Conservation (phyloP, 2,113 vertebrate species). For the Halichoerus grypus region DNA sequence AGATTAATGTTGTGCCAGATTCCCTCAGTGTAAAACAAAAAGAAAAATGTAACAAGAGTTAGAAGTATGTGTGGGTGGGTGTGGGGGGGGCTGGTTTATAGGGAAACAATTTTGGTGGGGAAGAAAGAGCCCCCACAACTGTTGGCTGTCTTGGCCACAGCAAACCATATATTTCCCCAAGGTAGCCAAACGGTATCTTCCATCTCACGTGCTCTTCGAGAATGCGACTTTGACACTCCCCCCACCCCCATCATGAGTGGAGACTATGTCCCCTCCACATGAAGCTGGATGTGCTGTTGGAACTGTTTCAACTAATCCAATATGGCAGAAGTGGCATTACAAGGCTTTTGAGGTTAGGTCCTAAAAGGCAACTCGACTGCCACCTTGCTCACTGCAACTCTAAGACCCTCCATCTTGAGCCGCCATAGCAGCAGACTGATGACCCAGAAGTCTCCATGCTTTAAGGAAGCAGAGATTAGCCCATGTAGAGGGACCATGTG, state of each 20-base stretch:
- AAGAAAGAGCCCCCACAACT: slow-evolving; percentile 1
- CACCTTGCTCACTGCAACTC: not conserved
- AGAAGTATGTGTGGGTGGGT: not conserved
- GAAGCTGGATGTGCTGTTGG: not conserved
- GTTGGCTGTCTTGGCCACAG: not conserved
- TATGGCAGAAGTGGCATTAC: not conserved
- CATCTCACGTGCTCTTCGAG: not conserved
- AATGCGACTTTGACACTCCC: not conserved
- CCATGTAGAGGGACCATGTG: not conserved
- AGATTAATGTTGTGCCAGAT: not conserved
- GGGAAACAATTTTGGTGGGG: not conserved
- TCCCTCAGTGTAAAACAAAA: slow-evolving; percentile 53
- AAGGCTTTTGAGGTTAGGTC: not conserved
- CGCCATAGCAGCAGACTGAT: not conserved
- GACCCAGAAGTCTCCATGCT: not conserved
- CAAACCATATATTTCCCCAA: not conserved
- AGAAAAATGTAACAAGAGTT: slow-evolving; percentile 16
- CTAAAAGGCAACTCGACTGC: not conserved
- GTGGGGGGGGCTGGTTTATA: not conserved
- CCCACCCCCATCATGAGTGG: not conserved
- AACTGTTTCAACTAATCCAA: not conserved
- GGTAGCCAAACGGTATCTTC: not conserved
- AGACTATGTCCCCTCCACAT: not conserved
- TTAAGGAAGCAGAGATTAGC: not conserved
- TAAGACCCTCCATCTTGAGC: not conserved